phyloP scores from a whole-genome alignment of 2,888 invertebrate species.

The Eristalinus sepulchralis region DNA sequence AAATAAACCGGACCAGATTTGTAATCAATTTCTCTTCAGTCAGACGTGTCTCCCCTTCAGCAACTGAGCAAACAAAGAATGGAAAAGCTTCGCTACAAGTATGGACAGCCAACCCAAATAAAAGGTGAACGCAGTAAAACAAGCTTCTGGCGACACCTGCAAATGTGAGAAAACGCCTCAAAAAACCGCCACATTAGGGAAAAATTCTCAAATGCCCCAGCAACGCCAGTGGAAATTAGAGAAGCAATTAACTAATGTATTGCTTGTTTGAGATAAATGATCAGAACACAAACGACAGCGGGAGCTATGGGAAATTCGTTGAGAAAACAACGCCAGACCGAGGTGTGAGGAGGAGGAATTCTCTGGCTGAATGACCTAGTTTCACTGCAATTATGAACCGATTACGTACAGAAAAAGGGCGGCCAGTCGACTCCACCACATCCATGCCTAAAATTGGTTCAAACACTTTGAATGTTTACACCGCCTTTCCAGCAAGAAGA shows the following conservation, averaged over 20 bases:
- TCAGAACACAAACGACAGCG: background rate
- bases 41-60: background rate
- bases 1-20: background rate
- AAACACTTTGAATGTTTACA: slow-evolving; percentile 28
- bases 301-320: background rate
- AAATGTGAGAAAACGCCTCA: background rate
- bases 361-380: slow-evolving; percentile 6
- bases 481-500: background rate
- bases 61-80: background rate
- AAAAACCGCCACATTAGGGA: background rate
- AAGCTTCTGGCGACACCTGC: background rate
- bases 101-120: background rate
- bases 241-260: slow-evolving; percentile 35
- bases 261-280: slow-evolving; percentile 6
- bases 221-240: background rate
- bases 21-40: background rate
- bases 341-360: background rate
- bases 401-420: slow-evolving; percentile 1
- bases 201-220: background rate
- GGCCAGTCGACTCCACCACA: background rate
- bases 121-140: background rate
- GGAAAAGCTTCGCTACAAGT: background rate
- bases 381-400: slow-evolving; percentile 3
- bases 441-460: slow-evolving; percentile 1
- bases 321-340: background rate